Evolutionary conservation across 2,888 invertebrate genomes (phyloP), one percentile per base, ranked within the genome.

Genomic region (Cosmia pyralina): DNA sequence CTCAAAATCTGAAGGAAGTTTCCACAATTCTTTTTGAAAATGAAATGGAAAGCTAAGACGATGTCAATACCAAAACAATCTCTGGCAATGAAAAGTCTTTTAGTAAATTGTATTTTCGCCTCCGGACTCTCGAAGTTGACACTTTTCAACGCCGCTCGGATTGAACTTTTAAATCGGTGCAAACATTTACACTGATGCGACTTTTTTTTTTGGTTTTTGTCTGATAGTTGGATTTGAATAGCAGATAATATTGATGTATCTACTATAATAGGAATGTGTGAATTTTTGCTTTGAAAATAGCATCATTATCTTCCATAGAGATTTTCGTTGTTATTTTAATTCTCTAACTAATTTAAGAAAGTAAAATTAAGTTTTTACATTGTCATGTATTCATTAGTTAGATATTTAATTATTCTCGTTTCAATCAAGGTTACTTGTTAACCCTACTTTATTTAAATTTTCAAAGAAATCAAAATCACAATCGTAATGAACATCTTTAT

Each of bases 31-130:
- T 66, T 72, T 72, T 70, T 10, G 13, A 81, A 71, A 73, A 74
- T 75, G 57, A 71, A 85, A 87, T 77, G 66, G 75, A 80, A 81
- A 74, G 75, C 75, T 55, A 73, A 77, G 67, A 67, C 68, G 34
- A 62, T 70, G 69, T 75, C 75, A 75, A 79, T 75, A 74, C 73
- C 34, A 70, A 76, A 86, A 75, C 72, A 83, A 81, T 83, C 67
- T 78, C 70, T 57, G 73, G 69, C 70, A 83, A 82, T 78, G 75
- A 78, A 86, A 80, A 85, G 82, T 82, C 84, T 88, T 85, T 90
- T 86, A 88, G 87, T 81, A 85, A 88, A 90, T 90, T 88, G 87
- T 85, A 83, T 84, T 83, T 81, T 76, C 76, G 78, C 81, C 74
- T 75, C 72, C 59, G 81, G 78, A 81, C 73, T 82, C 78, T 71